Base-by-base conservation (phyloP, 1,140 invertebrate genomes). In the Diorhabda sublineata region DNA sequence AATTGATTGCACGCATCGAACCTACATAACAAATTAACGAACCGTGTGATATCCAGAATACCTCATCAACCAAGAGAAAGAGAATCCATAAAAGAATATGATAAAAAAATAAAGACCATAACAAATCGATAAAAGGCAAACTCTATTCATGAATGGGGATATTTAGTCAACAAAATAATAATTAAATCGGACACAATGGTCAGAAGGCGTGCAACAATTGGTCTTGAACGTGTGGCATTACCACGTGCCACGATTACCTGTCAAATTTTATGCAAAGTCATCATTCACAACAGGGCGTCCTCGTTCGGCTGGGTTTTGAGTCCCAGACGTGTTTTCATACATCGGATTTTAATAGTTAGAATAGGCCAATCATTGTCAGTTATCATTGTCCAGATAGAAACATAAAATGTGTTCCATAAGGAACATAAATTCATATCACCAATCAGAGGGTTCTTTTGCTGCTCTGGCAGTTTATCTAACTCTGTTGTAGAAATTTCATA, bases 131-230 rank as follows among this genome's bases (percentile, higher is more conserved):
- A 52, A 52, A 52, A 52, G n/a, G 47, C 26, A 26, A 26, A 26
- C 26, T 52, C 47, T 52, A 52, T 52, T 52, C 47, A 6, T 52
- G 47, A 52, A 52, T 52, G 47, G 47, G 47, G 47, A n/a, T 52
- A 52, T 52, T 52, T 52, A 52, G 47, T 52, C 47, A 52, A 52
- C 47, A 52, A 52, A 52, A 52, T 52, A 52, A 52, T 52, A 52
- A 52, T 52, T 52, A 52, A 52, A 52, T 52, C 47, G 75, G 71
- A 75, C 66, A 77, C 75, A 77, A 77, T 77, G 69, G 74, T 68
- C 68, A 59, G 72, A 69, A 69, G 75, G 74, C 74, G 75, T 74
- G 58, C 66, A 56, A 68, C 68, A 72, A 72, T 71, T 71, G 69
- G 69, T 67, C 58, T 57, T 73, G 70, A 58, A 56, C 67, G 64